Conservation (phyloP, 92 coral and sea anemone genomes). For the Phenganax stokvisi region DNA sequence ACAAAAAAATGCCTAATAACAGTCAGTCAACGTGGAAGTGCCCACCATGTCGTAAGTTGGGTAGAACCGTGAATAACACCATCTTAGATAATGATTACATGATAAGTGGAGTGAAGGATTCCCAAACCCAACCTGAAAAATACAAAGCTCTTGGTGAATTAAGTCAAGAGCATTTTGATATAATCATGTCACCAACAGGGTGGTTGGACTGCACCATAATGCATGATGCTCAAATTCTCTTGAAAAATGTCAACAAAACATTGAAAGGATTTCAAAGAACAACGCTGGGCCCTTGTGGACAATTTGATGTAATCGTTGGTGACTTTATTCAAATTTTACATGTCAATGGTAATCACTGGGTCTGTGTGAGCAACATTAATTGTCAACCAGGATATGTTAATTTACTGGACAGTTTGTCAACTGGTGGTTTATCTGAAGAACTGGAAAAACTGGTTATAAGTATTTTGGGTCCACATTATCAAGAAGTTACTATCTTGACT, state of each 20-base stretch:
- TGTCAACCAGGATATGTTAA: too few relatives aligned
- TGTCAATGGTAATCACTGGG: too few relatives aligned
- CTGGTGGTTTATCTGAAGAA: too few relatives aligned
- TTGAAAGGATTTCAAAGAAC: slow-evolving; percentile 56
- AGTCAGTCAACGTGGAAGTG: slow-evolving; percentile 42
- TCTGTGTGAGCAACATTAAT: too few relatives aligned
- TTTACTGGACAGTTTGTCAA: too few relatives aligned
- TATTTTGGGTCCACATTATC: too few relatives aligned
- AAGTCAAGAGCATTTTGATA: slow-evolving; percentile 32
- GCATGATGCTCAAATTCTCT: slow-evolving; percentile 49
- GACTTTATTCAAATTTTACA: too few relatives aligned
- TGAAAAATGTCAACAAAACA: slow-evolving; percentile 37
- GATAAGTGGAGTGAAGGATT: background rate
- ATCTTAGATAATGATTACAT: background rate
- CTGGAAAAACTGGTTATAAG: too few relatives aligned
- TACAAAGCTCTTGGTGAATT: slow-evolving; percentile 39
- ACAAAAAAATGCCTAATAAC: slow-evolving; percentile 49
- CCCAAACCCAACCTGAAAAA: slow-evolving; percentile 31
- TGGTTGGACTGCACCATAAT: slow-evolving; percentile 59
- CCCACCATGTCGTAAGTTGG: slow-evolving; percentile 27
- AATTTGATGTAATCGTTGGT: too few relatives aligned
- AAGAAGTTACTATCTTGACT: too few relatives aligned
- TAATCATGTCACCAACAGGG: slow-evolving; percentile 46
- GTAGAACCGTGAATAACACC: background rate
- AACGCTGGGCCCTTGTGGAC: background rate